phyloP scores from a whole-genome alignment of 2,888 invertebrate genomes.

The Patella pellucida region DNA sequence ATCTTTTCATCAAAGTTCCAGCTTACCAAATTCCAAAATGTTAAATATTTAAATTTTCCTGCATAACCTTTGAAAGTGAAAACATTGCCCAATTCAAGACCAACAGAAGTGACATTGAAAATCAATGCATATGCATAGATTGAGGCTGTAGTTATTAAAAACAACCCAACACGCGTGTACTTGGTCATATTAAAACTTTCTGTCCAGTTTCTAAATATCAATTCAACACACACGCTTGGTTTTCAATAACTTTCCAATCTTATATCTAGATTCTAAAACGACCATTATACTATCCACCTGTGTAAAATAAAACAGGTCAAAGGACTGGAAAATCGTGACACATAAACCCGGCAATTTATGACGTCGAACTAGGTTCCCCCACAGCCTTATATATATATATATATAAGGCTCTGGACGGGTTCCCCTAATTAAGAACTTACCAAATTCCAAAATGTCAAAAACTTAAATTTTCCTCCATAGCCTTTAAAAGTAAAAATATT shows the following conservation, averaged over 20 bases:
- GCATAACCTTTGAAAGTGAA: slow-evolving; percentile 45
- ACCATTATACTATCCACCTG: too few relatives aligned
- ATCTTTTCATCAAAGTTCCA: neutral
- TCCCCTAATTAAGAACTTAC: neutral
- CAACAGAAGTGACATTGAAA: slow-evolving; percentile 21
- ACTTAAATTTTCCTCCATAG: slow-evolving; percentile 20
- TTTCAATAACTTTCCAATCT: too few relatives aligned
- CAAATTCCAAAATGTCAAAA: slow-evolving; percentile 21
- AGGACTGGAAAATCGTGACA: too few relatives aligned
- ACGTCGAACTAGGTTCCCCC: neutral
- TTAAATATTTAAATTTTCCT: slow-evolving; percentile 56
- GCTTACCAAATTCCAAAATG: slow-evolving; percentile 42
- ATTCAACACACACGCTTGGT: too few relatives aligned
- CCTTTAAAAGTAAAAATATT: slow-evolving; percentile 29
- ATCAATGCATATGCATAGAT: slow-evolving; percentile 15
- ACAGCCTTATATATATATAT: too few relatives aligned
- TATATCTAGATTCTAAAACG: neutral
- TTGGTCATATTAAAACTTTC: too few relatives aligned
- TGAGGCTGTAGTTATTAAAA: neutral
- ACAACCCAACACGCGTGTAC: too few relatives aligned
- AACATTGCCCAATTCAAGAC: slow-evolving; percentile 57
- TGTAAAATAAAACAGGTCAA: too few relatives aligned
- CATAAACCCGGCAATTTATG: too few relatives aligned
- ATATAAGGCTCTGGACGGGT: too few relatives aligned
- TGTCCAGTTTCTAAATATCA: too few relatives aligned